phyloP scores from a whole-genome alignment of 2,888 invertebrate genomes.

The Schizaphis graminum region DNA sequence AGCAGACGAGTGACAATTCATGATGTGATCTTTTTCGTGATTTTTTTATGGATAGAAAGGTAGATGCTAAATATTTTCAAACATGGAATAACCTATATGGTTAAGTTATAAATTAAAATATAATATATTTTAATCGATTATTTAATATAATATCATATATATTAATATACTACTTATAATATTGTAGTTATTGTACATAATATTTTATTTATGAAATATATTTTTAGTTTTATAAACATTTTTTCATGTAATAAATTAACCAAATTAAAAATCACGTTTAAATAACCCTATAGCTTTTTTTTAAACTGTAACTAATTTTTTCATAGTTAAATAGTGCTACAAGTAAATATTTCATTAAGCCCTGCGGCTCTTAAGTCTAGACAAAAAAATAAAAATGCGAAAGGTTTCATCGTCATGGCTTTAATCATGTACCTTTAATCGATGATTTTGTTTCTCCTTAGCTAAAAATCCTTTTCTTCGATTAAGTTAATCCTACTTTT shows the following conservation, averaged over 20 bases:
- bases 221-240: background rate
- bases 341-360: background rate
- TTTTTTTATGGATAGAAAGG: background rate
- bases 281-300: background rate
- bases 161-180: too few species aligned
- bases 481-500: background rate
- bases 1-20: background rate
- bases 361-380: background rate
- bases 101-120: background rate
- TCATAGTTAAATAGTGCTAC: too few species aligned
- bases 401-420: background rate
- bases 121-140: background rate
- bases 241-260: background rate
- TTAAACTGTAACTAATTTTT: background rate
- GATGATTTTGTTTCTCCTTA: background rate
- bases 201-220: background rate
- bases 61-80: background rate
- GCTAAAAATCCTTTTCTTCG: background rate
- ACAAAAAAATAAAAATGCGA: background rate
- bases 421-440: background rate
- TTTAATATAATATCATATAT: background rate
- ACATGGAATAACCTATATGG: background rate
- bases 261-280: background rate
- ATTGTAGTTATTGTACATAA: too few species aligned
- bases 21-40: background rate